Evolutionary conservation across 2,888 invertebrate species (phyloP), one percentile per base, ranked within the genome.

Genomic region (Macaria liturata): DNA sequence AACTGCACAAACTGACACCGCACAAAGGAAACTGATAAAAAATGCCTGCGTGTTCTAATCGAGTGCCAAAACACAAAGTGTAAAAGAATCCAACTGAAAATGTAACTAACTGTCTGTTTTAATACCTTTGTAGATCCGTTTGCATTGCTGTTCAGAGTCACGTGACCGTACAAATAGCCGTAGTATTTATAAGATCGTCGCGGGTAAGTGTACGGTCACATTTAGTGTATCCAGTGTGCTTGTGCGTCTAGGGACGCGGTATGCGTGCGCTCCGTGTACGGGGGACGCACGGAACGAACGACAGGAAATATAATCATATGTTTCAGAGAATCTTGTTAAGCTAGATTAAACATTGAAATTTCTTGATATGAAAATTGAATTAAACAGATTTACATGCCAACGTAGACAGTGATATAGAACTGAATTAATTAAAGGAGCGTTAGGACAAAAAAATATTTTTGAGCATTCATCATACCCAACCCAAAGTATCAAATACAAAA

Each of bases 241-340:
- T 61, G 71, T 68, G 75, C 66, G 69, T 67, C 71, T 76, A 73
- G 20, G 20, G 70, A 74, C 77, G 81, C 77, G 69, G 66, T 37
- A 48, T 68, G 80, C 76, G 79, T 75, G 80, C 75, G 68, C 59
- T 31, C 60, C 57, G 65, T 58, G 64, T 55, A 57, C 8, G 37
- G n/a, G 42, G 40, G 46, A 32, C n/a, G n/a, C 45, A 57, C 40
- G 42, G 49, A 49, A 45, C 53, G 57, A 53, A 3, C 42, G 9
- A 8, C 5, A 37, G 4, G 34, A 4, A 37, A 6, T 37, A 37
- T 6, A 37, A 37, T 6, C 1, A 37, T 37, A 37, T 37, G 34
- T 6, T 7, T 3, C 3, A 6, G 1, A 7, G 7, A 37, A 37
- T 6, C 34, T 20, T 20, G 20, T 20, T 20, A 20, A 2, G 20